phyloP scores from a whole-genome alignment of 1,140 invertebrate genomes.

The Achatina immaculata region DNA sequence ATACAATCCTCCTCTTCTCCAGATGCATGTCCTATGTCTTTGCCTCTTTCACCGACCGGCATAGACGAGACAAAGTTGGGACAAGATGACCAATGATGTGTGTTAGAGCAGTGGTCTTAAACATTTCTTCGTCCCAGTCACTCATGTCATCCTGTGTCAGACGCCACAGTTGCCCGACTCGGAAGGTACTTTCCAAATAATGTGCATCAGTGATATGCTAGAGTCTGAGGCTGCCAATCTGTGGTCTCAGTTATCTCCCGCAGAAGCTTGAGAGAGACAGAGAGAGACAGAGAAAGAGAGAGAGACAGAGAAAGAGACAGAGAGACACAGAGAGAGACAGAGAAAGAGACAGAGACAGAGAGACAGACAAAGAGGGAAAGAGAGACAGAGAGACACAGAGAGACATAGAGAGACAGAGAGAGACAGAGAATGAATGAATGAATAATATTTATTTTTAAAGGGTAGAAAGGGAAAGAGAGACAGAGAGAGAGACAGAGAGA shows the following conservation, averaged over 20 bases:
- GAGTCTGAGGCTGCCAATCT: not conserved
- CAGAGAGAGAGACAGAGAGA: not conserved
- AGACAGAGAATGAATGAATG: not conserved
- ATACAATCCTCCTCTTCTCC: no score
- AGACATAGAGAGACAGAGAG: not conserved
- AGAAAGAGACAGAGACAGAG: not conserved
- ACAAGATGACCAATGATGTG: no score
- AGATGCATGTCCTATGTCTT: no score
- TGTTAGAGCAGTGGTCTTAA: no score
- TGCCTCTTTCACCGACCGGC: no score
- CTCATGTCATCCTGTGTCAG: no score
- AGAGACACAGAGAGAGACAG: not conserved
- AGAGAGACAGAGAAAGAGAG: not conserved
- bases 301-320: not conserved
- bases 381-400: not conserved
- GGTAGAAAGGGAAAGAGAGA: not conserved
- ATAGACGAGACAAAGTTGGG: no score
- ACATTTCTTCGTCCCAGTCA: no score
- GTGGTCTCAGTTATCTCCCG: not conserved
- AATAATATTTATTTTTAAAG: not conserved
- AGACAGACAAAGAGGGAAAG: not conserved
- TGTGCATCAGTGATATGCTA: no score
- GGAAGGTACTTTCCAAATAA: no score
- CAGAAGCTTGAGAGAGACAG: not conserved
- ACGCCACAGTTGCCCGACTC: no score